Conservation (phyloP, 2,797 vertebrate genomes). For the Paramormyrops hopkinsi region DNA sequence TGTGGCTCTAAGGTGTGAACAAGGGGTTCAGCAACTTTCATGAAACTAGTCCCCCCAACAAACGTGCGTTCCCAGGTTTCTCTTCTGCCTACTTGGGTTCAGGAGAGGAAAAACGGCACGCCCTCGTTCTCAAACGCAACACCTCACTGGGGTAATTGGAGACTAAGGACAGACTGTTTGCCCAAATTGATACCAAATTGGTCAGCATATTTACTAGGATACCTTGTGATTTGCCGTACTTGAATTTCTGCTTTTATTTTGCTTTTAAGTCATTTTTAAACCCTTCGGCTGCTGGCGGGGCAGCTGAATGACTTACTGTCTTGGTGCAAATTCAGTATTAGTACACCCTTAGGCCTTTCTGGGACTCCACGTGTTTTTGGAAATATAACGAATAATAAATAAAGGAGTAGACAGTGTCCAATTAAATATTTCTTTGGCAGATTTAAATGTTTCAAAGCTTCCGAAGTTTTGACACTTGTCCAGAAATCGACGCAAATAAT, state of each 20-base stretch:
- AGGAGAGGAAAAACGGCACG: neutral
- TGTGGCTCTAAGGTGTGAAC: neutral
- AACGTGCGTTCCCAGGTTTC: neutral
- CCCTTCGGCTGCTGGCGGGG: neutral
- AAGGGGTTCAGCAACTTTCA: neutral
- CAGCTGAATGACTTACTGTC: neutral
- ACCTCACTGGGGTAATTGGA: slow-evolving; percentile 2
- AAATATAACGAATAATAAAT: neutral
- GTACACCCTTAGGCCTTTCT: slow-evolving; percentile 5
- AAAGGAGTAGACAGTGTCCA: neutral
- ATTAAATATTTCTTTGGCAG: neutral
- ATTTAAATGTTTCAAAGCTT: neutral
- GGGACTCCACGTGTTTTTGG: neutral
- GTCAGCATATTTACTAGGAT: neutral
- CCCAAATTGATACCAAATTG: slow-evolving; percentile 8
- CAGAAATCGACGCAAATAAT: neutral
- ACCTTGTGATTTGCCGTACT: neutral
- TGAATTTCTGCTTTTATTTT: slow-evolving; percentile 14
- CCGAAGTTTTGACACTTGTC: neutral
- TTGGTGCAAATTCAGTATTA: slow-evolving; percentile 9
- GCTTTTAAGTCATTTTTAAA: slow-evolving; percentile 9
- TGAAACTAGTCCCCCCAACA: neutral
- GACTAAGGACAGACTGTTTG: neutral
- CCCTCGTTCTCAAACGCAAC: neutral
- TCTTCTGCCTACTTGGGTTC: neutral